phyloP scores from a whole-genome alignment of 2,113 vertebrate genomes.

The Phoenicopterus ruber region DNA sequence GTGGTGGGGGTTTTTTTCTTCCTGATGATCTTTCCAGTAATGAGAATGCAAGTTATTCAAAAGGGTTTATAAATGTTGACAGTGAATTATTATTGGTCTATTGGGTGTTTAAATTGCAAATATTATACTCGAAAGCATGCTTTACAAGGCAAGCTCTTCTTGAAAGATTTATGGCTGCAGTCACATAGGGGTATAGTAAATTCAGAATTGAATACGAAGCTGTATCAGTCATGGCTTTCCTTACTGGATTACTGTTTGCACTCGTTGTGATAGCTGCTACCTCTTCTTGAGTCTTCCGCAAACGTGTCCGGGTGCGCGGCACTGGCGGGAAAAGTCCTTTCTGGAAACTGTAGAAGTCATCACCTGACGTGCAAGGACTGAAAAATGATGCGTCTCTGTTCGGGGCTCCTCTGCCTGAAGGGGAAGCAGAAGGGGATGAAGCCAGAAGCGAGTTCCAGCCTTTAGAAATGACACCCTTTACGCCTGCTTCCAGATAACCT shows the following conservation, averaged over 20 bases:
- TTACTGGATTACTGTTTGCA: neutral
- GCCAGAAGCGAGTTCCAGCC: neutral
- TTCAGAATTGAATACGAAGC: neutral
- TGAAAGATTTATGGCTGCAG: slow-evolving; percentile 48
- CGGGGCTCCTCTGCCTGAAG: neutral
- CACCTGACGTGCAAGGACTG: accelerated
- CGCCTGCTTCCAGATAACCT: accelerated
- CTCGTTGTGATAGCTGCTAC: neutral
- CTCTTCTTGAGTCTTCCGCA: neutral
- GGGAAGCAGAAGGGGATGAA: neutral
- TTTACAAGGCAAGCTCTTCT: neutral
- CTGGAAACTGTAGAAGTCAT: neutral
- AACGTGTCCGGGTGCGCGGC: neutral
- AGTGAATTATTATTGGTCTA: slow-evolving; percentile 31
- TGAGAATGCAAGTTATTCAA: slow-evolving; percentile 4
- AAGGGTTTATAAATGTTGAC: slow-evolving; percentile 25
- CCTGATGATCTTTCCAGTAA: neutral
- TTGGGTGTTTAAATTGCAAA: slow-evolving; percentile 54
- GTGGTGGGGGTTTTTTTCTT: neutral
- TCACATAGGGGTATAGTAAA: neutral
- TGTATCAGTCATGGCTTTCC: neutral
- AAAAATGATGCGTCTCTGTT: neutral
- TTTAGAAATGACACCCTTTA: accelerated
- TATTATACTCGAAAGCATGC: neutral
- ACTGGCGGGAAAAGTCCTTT: neutral